A percentile compares a stretch with the other conserved stretches of the same genome.
Evolutionary conservation across 2,113 vertebrate species (phyloP).

Genomic region (Telmatochromis sp.): DNA sequence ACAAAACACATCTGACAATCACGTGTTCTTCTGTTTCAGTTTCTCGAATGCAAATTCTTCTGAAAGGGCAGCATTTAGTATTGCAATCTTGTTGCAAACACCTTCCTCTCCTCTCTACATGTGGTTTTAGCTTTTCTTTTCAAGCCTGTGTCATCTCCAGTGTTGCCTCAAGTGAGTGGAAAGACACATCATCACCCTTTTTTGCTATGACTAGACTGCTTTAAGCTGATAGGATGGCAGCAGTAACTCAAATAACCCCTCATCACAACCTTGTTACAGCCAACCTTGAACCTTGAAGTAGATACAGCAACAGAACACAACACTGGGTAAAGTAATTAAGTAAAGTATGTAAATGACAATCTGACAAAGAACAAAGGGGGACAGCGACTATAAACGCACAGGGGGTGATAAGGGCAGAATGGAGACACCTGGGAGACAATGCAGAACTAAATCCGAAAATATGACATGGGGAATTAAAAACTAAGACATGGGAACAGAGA

Average conservation of each 20-base stretch:
- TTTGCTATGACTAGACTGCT: neutral
- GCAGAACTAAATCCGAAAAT: neutral
- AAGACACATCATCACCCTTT: neutral
- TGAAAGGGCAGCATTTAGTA: neutral
- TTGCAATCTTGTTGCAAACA: neutral
- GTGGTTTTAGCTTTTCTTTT: neutral
- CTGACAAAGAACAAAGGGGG: neutral
- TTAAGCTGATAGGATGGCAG: neutral
- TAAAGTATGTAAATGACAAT: neutral
- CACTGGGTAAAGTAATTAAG: neutral
- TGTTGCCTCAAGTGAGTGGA: neutral
- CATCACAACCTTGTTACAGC: neutral
- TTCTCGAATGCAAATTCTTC: neutral
- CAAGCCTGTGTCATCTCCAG: neutral
- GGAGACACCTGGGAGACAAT: neutral
- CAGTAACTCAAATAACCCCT: neutral
- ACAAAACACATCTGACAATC: neutral
- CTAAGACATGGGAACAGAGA: neutral
- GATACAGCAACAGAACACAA: neutral
- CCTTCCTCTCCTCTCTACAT: neutral
- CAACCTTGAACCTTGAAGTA: neutral
- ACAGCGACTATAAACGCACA: neutral
- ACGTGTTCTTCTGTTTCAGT: accelerated
- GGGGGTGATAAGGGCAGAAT: neutral
- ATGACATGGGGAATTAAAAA: neutral